These are phyloP conservation scores for Drosophila recens DNA, from an alignment of 2,888 invertebrate species.

Conservation along the genomic window DNA sequence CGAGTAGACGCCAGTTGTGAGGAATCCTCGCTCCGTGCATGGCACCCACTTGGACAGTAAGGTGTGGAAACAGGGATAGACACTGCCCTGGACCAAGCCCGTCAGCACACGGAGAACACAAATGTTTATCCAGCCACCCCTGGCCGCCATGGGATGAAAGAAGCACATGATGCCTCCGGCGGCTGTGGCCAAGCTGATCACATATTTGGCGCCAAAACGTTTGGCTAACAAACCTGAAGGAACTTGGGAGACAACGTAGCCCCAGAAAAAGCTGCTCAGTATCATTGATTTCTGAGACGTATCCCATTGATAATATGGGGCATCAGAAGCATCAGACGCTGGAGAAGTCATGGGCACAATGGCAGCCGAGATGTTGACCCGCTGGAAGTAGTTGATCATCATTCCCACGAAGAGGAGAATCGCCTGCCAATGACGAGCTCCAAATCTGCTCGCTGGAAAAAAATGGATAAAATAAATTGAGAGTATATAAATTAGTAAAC, in stretches of 20 bases:
- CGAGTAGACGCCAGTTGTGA: constrained; percentile 87
- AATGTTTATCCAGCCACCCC: constrained; percentile 88
- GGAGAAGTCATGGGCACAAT: constrained; percentile 90
- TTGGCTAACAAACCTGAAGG: constrained; percentile 89
- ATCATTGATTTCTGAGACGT: constrained; percentile 87
- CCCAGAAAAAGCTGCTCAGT: constrained; percentile 92
- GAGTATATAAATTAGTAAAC: not conserved
- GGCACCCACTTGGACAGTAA: constrained; percentile 92
- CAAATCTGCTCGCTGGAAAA: constrained; percentile 86
- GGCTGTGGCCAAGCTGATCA: constrained; percentile 87
- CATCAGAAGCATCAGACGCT: constrained; percentile 55
- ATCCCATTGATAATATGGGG: constrained; percentile 84
- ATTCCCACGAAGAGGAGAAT: constrained; percentile 88
- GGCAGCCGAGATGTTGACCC: constrained; percentile 90
- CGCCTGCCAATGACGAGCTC: constrained; percentile 88
- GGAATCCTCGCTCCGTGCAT: constrained; percentile 87
- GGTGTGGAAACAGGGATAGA: constrained; percentile 90
- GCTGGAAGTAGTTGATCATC: constrained; percentile 88
- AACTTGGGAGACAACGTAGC: constrained; percentile 90
- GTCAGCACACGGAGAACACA: constrained; percentile 89
- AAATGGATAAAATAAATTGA: not conserved
- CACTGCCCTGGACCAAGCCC: constrained; percentile 91
- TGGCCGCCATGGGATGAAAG: constrained; percentile 89
- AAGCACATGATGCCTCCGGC: constrained; percentile 89
- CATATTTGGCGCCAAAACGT: constrained; percentile 90